phyloP scores from a whole-genome alignment of 2,888 invertebrate genomes.

The Piscicola geometra region DNA sequence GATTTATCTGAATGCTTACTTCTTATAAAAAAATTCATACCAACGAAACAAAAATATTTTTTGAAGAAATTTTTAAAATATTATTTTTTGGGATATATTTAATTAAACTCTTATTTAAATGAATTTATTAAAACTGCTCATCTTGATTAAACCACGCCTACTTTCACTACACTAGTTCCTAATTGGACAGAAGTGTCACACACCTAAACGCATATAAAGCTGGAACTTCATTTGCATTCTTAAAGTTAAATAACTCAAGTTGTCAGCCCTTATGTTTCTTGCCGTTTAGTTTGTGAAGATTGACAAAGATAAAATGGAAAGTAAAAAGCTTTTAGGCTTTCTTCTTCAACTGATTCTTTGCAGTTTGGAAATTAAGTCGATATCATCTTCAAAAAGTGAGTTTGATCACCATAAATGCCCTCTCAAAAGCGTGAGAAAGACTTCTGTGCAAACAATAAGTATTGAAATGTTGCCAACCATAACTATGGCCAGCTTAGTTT shows the following conservation, averaged over 20 bases:
- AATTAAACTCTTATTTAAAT: no score
- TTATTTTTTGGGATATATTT: no score
- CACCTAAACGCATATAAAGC: not conserved
- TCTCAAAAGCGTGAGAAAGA: not conserved
- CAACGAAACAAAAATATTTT: no score
- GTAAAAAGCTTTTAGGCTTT: not conserved
- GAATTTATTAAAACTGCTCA: no score
- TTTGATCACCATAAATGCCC: not conserved
- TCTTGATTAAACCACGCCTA: not conserved
- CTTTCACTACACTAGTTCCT: not conserved
- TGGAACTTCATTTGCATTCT: not conserved
- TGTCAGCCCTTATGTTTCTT: not conserved
- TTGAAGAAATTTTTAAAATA: no score
- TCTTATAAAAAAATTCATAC: no score
- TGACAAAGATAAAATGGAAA: not conserved
- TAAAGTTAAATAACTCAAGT: not conserved
- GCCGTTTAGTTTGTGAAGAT: not conserved
- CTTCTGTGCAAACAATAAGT: not conserved
- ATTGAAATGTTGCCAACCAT: not conserved
- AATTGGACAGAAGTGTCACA: slow-evolving; percentile 10
- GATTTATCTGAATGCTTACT: no score
- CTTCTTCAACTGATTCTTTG: not conserved
- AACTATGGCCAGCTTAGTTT: no score
- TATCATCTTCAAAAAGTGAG: not conserved
- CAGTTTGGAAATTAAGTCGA: not conserved